Evolutionary conservation across 2,888 invertebrate genomes (phyloP), one percentile per base, ranked within the genome.

Genomic region (Schizotus pectinicornis): DNA sequence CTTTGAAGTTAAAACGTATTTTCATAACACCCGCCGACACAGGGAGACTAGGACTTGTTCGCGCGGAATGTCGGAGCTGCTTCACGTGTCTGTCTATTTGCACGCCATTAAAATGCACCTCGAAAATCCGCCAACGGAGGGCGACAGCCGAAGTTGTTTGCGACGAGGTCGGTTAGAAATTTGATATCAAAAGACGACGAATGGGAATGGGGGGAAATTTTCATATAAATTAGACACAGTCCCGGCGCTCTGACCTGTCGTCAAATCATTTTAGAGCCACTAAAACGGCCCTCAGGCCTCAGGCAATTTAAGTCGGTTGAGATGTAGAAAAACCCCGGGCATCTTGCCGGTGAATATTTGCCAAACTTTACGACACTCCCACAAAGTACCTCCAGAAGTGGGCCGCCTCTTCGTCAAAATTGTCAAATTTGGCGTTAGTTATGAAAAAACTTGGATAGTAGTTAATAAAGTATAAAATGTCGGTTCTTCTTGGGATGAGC

Each of bases 1-100:
- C 74, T 76, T 76, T 77, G 76, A 77, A 72, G 76, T 74, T 74
- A 71, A 73, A 75, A 71, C 74, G 74, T 74, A 74, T 77, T 77
- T 76, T 75, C 75, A 75, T 75, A 75, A 75, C 74, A 71, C 68
- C 68, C 64, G 52, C 59, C 63, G 67, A 67, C 67, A 65, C 51
- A 48, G 61, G 62, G 59, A 55, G 48, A 48, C 46, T 49, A 54
- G 51, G 43, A 56, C 59, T 50, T 60, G 65, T 63, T 68, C 65
- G 60, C 66, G 62, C 61, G 64, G 66, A 67, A 69, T 64, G 55
- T 62, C 62, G 60, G 59, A 60, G 63, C 52, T 57, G 58, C 65
- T 64, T 52, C 31, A 51, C 43, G 51, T 51, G 49, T 41, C 14
- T 22, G 39, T 41, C 58, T 54, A 65, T 65, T 65, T 65, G 62